These are phyloP conservation scores for Xenus cinereus DNA, from an alignment of 2,113 vertebrate species.

Conservation along the genomic window DNA sequence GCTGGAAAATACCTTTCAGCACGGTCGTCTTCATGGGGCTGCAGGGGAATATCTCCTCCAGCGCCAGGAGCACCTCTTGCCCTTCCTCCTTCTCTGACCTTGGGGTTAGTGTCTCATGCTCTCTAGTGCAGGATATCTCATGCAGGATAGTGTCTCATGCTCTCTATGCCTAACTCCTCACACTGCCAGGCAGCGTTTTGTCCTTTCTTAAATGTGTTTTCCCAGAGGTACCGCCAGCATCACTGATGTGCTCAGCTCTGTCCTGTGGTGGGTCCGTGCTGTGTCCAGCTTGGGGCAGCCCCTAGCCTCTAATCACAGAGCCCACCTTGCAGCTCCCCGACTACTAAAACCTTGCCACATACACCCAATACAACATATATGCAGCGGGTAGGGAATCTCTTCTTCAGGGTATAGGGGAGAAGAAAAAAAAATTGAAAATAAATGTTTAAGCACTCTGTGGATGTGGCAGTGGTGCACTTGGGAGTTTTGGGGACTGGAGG, in stretches of 20 bases:
- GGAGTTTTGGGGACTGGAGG: not conserved
- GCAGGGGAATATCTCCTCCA: not conserved
- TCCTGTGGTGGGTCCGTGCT: not conserved
- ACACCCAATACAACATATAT: too few relatives aligned
- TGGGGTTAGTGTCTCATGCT: not conserved
- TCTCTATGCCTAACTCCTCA: not conserved
- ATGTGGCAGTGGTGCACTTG: not conserved
- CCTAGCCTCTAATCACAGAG: not conserved
- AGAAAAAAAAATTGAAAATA: not conserved
- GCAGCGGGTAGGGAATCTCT: not conserved
- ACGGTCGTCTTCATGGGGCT: not conserved
- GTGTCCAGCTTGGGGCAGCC: not conserved
- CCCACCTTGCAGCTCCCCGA: rapidly evolving
- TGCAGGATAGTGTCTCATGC: not conserved
- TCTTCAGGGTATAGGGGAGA: not conserved
- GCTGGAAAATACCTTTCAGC: not conserved
- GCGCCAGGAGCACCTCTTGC: not conserved
- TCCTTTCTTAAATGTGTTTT: not conserved
- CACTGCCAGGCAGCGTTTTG: not conserved
- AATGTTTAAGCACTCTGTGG: rapidly evolving
- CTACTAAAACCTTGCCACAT: not conserved
- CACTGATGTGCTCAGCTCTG: not conserved
- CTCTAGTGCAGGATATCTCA: not conserved
- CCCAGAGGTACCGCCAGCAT: not conserved
- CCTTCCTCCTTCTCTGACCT: not conserved